Conservation (phyloP, 2,888 invertebrate species). For the Lottia scabra region DNA sequence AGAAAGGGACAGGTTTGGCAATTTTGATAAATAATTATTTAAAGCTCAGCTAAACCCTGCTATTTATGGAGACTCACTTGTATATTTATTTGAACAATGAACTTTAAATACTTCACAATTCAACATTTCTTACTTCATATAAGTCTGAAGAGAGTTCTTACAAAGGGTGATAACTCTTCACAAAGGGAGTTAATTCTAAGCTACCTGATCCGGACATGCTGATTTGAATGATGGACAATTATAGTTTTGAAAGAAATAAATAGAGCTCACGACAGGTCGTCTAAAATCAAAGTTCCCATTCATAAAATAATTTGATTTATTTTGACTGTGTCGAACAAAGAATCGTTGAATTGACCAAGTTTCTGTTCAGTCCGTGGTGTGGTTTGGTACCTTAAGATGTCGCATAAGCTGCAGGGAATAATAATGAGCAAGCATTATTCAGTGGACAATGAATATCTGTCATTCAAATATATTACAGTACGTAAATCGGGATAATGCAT, state of each 20-base stretch:
- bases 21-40: no score
- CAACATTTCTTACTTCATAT: neutral
- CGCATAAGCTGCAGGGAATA: no score
- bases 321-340: no score
- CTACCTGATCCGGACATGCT: conserved; percentile 4
- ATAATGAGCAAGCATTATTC: no score
- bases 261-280: neutral
- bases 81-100: neutral
- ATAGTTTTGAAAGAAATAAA: neutral
- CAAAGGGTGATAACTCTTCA: neutral
- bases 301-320: no score
- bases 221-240: conserved; percentile 1
- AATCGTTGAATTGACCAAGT: no score
- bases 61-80: neutral
- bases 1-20: no score
- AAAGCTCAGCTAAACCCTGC: neutral
- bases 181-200: neutral
- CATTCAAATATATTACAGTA: no score
- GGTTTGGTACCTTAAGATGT: no score
- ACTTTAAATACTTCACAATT: neutral
- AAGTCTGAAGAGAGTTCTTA: neutral
- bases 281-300: neutral
- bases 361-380: no score
- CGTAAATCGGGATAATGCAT: no score
- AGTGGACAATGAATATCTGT: no score